Base-by-base conservation (phyloP, 2,113 vertebrate genomes). In the Semnornis frantzii region DNA sequence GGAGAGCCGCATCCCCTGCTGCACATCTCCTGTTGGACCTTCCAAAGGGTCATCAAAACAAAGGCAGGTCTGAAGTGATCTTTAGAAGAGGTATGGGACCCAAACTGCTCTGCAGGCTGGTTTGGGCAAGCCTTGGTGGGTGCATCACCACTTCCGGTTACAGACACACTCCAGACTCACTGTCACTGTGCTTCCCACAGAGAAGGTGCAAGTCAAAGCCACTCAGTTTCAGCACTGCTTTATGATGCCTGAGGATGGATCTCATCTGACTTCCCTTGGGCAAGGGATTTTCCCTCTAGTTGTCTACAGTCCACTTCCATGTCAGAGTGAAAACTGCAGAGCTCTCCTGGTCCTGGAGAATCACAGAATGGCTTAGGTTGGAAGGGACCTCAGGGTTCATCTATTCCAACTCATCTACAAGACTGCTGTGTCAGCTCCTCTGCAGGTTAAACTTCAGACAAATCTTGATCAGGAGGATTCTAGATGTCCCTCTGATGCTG, bases 111-210 rank as follows among this genome's bases (percentile, higher is more conserved):
- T 28, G 21, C 50, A 59, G 0, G 2, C 10, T 39, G 6, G 31
- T 69, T 37, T 17, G 3, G 8, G 55, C 57, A 82, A 39, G 50
- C 62, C 69, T 9, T 2, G 0, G 15, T 50, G 81, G n/a, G 37
- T 37, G 9, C 18, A 54, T 30, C 48, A 30, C 28, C 18, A 3
- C 42, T 16, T 82, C 24, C 71, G 33, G 14, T 34, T 39, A 25
- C 7, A 74, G 74, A 71, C 27, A 42, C n/a, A 7, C 10, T 57
- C 28, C 60, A 69, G 54, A 68, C 65, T 66, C 0, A 1, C 34
- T 63, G 60, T n/a, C 37, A 33, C 2, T 0, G 0, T 62, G 23
- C 39, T 93, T 86, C 58, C 57, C 65, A 66, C 0, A 3, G 69
- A 81, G 59, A 66, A 74, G 23, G 9, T 24, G 46, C 66, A 81